Percentiles rank a stretch among this genome's conserved stretches.
phyloP scores from a whole-genome alignment of 2,888 invertebrate species.

The Caenorhabditis wallacei region DNA sequence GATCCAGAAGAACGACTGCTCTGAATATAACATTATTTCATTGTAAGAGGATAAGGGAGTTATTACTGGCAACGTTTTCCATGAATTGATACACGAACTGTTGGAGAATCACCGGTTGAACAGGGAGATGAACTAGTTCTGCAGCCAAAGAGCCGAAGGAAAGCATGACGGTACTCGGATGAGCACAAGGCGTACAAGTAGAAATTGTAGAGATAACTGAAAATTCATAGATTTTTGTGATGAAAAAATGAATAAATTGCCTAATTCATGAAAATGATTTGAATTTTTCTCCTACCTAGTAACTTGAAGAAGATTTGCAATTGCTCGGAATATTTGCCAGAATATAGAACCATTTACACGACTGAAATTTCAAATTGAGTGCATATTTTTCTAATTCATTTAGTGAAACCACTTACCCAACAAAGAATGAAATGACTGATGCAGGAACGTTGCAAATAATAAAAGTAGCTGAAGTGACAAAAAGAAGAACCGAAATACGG shows the following conservation, averaged over 20 bases:
- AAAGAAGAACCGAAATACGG: constrained; percentile 84
- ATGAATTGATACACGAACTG: constrained; percentile 71
- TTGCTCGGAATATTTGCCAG: constrained; percentile 85
- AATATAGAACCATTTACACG: constrained; percentile 56
- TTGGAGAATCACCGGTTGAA: constrained; percentile 76
- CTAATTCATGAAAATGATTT: background rate
- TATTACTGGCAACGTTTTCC: constrained; percentile 62
- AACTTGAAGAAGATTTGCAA: constrained; percentile 85
- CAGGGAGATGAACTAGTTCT: constrained; percentile 59
- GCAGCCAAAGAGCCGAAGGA: constrained; percentile 74
- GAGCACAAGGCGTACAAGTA: constrained; percentile 80
- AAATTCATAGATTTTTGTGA: constrained; percentile 2
- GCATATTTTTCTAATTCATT: background rate
- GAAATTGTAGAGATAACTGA: constrained; percentile 85
- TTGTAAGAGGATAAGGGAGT: background rate
- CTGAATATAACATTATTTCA: constrained; percentile 23
- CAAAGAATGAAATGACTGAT: constrained; percentile 84
- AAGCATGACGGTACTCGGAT: constrained; percentile 79
- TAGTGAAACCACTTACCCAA: constrained; percentile 75
- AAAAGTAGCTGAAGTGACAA: constrained; percentile 85
- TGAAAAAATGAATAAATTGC: too few species aligned
- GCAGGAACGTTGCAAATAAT: constrained; percentile 85
- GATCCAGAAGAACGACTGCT: constrained; percentile 49
- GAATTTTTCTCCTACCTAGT: constrained; percentile 81
- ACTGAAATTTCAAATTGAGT: constrained; percentile 50